Evolutionary conservation across 2,888 invertebrate genomes (phyloP).

Genomic region (Trichogramma evanescens): DNA sequence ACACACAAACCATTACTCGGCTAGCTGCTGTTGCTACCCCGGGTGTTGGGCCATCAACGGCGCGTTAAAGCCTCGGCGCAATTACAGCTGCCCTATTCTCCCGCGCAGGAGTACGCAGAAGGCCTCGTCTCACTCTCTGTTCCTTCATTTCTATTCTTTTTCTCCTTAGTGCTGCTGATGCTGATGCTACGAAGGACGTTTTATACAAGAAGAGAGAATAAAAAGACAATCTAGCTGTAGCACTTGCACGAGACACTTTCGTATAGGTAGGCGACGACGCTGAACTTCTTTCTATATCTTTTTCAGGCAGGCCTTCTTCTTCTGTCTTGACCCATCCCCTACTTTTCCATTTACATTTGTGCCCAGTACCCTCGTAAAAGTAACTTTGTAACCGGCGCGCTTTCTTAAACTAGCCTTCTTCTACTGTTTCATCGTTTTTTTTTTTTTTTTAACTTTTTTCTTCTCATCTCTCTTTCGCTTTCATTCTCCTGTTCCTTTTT

Average conservation of each 20-base stretch:
- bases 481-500: too few species aligned
- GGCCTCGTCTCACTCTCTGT: conserved; percentile 4
- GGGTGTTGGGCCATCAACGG: conserved; percentile 38
- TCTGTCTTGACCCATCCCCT: neutral
- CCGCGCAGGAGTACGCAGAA: neutral
- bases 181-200: neutral
- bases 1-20: conserved; percentile 36
- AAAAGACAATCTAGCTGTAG: neutral
- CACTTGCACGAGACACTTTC: conserved; percentile 11
- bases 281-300: conserved; percentile 15
- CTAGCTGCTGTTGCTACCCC: conserved; percentile 8
- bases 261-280: neutral
- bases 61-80: conserved; percentile 42
- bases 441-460: too few species aligned
- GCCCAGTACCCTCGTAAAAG: conserved; percentile 38
- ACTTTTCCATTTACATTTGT: conserved; percentile 29
- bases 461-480: too few species aligned
- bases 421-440: conserved; percentile 17
- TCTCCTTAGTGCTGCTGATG: neutral
- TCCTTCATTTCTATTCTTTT: neutral
- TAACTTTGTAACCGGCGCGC: conserved; percentile 35
- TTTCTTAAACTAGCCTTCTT: conserved; percentile 26
- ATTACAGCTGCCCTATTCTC: conserved; percentile 35
- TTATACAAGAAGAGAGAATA: too few species aligned
- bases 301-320: conserved; percentile 6